These are phyloP conservation scores for Cantharis flavilabris DNA, from an alignment of 2,888 invertebrate species.

Conservation along the genomic window DNA sequence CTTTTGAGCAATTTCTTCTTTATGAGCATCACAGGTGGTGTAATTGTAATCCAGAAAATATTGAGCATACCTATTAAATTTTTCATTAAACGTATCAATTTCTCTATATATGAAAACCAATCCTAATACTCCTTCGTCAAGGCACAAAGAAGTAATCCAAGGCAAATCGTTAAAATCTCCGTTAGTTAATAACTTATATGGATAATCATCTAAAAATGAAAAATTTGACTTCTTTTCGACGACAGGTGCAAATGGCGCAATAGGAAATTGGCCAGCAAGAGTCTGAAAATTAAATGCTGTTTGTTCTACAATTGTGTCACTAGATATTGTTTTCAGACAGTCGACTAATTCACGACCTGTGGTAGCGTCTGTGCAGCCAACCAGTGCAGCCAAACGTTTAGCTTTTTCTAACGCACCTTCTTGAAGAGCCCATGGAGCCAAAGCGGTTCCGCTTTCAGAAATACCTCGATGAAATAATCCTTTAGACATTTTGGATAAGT, in stretches of 20 bases:
- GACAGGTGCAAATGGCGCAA: constrained; percentile 43
- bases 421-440: constrained; percentile 60
- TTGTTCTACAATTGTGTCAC: constrained; percentile 61
- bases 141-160: constrained; percentile 63
- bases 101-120: background rate
- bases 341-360: constrained; percentile 61
- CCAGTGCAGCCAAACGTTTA: constrained; percentile 59
- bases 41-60: background rate
- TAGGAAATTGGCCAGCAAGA: constrained; percentile 31
- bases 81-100: background rate
- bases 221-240: constrained; percentile 23
- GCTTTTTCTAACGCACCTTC: constrained; percentile 63
- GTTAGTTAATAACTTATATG: too few relatives aligned
- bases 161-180: too few relatives aligned
- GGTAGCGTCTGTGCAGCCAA: constrained; percentile 64
- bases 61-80: background rate
- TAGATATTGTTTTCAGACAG: constrained; percentile 65
- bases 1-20: background rate
- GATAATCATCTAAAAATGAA: too few relatives aligned
- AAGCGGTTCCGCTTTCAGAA: constrained; percentile 69
- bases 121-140: constrained; percentile 71
- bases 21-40: background rate
- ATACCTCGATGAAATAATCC: constrained; percentile 62
- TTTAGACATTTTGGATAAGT: constrained; percentile 62
- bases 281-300: constrained; percentile 60